Conservation (phyloP, 2,113 vertebrate genomes). For the Arenaria interpres region DNA sequence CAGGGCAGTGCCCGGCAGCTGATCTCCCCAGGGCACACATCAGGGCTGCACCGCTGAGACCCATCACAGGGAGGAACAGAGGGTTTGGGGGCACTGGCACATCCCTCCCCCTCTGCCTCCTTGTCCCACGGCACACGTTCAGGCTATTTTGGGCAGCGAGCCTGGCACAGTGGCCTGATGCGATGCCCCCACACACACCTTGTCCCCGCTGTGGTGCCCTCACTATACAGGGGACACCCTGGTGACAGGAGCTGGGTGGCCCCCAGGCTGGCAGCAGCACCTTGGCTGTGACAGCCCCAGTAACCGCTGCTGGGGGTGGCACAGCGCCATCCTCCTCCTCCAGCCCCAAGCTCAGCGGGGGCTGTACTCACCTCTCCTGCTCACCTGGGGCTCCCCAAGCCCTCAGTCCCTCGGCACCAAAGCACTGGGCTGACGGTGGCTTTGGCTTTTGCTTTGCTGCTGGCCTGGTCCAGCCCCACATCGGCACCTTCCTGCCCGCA, state of each 20-base stretch:
- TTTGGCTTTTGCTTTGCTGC: background rate
- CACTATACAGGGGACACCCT: accelerated
- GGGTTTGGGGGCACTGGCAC: accelerated
- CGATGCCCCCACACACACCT: accelerated
- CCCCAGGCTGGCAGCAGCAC: background rate
- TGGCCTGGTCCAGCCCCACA: background rate
- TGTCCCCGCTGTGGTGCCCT: accelerated
- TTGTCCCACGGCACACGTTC: accelerated
- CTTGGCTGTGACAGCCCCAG: background rate
- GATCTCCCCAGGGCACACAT: accelerated
- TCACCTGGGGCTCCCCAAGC: background rate
- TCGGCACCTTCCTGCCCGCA: background rate
- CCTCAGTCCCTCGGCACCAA: background rate
- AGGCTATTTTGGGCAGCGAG: background rate
- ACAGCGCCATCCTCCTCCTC: background rate
- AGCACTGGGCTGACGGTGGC: background rate
- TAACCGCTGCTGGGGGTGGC: background rate
- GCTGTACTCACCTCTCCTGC: background rate
- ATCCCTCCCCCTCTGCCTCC: background rate
- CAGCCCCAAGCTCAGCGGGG: background rate
- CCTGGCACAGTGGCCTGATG: accelerated
- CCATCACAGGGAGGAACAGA: accelerated
- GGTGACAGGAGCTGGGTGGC: background rate
- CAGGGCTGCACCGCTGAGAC: background rate
- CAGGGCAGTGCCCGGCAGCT: accelerated